phyloP scores from a whole-genome alignment of 2,113 vertebrate genomes.

The Mus spicilegus region DNA sequence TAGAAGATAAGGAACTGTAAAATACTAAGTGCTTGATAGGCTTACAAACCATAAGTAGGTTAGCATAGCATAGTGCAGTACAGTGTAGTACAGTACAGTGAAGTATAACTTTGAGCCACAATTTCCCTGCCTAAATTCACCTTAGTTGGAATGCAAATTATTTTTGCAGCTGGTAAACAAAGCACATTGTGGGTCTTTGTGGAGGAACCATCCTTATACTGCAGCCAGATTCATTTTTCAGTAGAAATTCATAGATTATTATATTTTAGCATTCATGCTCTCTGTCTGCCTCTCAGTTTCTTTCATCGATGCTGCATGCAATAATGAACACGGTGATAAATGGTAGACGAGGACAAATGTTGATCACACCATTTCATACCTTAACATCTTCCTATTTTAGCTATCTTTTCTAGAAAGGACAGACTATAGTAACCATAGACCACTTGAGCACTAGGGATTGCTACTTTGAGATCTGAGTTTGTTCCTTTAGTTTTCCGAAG shows the following conservation, averaged over 20 bases:
- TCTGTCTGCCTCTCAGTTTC: neutral
- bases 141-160: neutral
- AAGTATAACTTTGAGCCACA: neutral
- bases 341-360: neutral
- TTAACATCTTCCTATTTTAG: neutral
- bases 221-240: neutral
- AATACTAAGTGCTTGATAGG: conserved; percentile 50
- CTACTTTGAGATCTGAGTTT: neutral
- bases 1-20: conserved; percentile 63
- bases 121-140: neutral
- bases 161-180: conserved; percentile 47
- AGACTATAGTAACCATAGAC: neutral
- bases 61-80: neutral
- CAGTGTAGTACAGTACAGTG: no score
- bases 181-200: conserved; percentile 19
- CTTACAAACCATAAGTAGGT: conserved; percentile 49
- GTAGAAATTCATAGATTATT: neutral
- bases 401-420: neutral
- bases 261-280: neutral
- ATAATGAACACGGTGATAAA: neutral
- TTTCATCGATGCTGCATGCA: neutral
- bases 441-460: neutral
- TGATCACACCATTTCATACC: neutral
- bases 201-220: neutral
- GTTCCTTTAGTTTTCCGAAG: neutral